These are phyloP conservation scores for Nothura maculosa DNA, from an alignment of 2,797 vertebrate genomes.

Conservation along the genomic window DNA sequence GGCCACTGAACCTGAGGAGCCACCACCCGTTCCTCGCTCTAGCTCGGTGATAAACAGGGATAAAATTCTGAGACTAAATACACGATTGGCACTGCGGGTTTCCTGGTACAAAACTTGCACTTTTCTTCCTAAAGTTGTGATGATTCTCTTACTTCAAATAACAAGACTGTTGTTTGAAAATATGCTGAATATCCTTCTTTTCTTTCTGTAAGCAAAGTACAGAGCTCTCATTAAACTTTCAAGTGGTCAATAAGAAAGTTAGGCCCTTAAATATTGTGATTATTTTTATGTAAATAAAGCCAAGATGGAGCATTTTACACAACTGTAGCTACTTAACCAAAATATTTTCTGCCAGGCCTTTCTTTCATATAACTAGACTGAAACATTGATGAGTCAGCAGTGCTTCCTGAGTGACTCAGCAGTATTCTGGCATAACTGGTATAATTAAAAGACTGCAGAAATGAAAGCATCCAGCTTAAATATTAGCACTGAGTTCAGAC, in stretches of 20 bases:
- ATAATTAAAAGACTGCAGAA: not conserved
- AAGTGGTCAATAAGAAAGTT: not conserved
- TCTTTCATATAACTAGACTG: not conserved
- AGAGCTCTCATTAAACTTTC: not conserved
- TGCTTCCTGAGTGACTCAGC: slow-evolving; percentile 1
- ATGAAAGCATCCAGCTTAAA: not conserved
- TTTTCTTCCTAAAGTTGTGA: not conserved
- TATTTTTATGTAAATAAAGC: not conserved
- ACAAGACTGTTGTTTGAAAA: not conserved
- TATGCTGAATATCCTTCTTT: not conserved
- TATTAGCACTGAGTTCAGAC: not conserved
- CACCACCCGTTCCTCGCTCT: fast-evolving
- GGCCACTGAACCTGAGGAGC: not conserved
- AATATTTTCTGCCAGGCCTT: not conserved
- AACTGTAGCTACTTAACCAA: not conserved
- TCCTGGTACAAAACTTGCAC: not conserved
- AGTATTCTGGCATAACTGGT: not conserved
- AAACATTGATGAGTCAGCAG: slow-evolving; percentile 10
- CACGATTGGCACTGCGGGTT: not conserved
- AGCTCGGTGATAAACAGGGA: not conserved
- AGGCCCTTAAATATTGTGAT: not conserved
- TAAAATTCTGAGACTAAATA: not conserved
- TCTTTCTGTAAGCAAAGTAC: not conserved
- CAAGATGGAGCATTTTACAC: not conserved
- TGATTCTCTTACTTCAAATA: not conserved